Conservation (phyloP, 53 echinoderm and acorn worm species). For the Antedon mediterranea region DNA sequence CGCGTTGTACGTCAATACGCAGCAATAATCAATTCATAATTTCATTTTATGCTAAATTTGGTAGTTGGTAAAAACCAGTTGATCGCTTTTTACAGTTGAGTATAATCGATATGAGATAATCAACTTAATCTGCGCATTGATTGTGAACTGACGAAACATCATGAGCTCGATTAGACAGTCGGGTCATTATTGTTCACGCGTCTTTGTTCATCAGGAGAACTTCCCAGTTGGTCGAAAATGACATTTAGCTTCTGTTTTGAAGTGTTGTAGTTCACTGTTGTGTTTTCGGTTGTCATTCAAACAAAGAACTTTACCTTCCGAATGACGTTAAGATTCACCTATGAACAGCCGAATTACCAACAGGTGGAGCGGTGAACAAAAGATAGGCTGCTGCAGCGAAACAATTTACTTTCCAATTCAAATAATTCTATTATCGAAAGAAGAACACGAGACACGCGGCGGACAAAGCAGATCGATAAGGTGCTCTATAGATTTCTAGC, state of each 20-base stretch:
- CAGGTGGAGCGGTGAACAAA: neutral
- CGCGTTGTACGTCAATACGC: too few relatives aligned
- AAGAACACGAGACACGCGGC: neutral
- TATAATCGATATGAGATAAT: too few relatives aligned
- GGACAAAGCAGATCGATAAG: neutral
- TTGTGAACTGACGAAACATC: too few relatives aligned
- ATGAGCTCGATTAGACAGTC: too few relatives aligned
- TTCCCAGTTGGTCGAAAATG: neutral
- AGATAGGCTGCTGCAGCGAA: neutral
- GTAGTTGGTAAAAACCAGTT: too few relatives aligned
- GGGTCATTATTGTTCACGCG: neutral
- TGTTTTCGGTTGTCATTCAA: neutral
- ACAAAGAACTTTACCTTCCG: neutral
- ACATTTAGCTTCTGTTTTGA: neutral
- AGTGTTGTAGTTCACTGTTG: neutral
- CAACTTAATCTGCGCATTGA: too few relatives aligned
- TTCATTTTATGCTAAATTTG: too few relatives aligned
- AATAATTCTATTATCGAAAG: neutral
- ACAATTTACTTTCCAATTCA: neutral
- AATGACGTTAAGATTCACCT: neutral
- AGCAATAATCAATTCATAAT: too few relatives aligned
- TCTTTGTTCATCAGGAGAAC: neutral
- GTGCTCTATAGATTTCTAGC: neutral
- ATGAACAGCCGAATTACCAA: neutral
- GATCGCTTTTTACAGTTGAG: too few relatives aligned